Percentiles rank a stretch among this genome's conserved stretches.
phyloP scores from a whole-genome alignment of 2,113 vertebrate genomes.

The Nesoenas mayeri region DNA sequence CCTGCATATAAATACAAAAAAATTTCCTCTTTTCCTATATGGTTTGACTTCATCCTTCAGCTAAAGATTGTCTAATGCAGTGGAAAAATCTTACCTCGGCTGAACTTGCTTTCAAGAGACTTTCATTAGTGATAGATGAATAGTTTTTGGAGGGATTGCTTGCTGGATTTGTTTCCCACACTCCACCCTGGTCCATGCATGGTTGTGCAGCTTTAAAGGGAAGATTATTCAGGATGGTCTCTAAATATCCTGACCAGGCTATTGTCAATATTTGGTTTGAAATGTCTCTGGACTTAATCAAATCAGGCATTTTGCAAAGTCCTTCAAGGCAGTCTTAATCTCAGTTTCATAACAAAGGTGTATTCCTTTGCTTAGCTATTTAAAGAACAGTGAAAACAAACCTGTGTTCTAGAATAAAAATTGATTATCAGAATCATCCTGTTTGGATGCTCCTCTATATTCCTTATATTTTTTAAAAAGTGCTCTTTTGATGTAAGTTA shows the following conservation, averaged over 20 bases:
- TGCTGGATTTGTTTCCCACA: background rate
- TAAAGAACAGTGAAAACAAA: background rate
- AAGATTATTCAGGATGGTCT: background rate
- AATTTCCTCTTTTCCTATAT: background rate
- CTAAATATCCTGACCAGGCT: background rate
- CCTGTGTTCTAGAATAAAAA: background rate
- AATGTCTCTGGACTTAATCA: background rate
- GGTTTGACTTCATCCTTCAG: background rate
- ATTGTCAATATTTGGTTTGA: background rate
- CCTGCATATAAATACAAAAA: background rate
- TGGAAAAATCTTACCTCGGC: background rate
- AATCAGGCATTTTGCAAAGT: background rate
- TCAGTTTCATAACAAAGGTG: background rate
- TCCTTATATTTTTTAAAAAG: background rate
- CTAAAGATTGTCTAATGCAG: background rate
- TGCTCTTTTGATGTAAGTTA: background rate
- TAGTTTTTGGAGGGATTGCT: background rate
- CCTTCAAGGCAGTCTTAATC: background rate
- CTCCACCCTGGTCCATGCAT: fast-evolving
- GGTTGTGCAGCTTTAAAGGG: background rate
- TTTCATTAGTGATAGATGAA: background rate
- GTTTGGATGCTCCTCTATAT: background rate
- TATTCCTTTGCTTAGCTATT: background rate
- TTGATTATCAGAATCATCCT: background rate
- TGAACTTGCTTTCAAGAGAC: background rate